Base-by-base conservation (phyloP, 2,113 vertebrate genomes). In the Nothocercus nigrocapillus region DNA sequence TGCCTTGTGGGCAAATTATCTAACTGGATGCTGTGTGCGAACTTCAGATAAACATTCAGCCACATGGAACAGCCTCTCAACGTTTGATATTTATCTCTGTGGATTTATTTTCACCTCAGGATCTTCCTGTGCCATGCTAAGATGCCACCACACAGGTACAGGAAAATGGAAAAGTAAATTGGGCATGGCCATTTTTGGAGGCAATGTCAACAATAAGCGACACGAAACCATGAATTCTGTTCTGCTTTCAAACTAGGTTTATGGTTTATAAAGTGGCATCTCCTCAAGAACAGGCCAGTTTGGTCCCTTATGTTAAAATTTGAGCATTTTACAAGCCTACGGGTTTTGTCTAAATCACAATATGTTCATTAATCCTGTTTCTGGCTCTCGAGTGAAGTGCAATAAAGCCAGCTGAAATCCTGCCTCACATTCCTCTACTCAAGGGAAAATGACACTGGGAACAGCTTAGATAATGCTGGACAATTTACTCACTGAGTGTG, bases 91-190 rank as follows among this genome's bases (percentile, higher is more conserved):
- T 97, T 94, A 93, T 95, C 92, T 93, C 22, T 80, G 28, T 89
- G 83, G 95, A 95, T 95, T 93, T 95, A 86, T 95, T 96, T 96
- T 92, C 44, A 96, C 89, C 90, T 96, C 97, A 64, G 95, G 89
- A 95, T 77, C 88, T 82, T 91, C 88, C 79, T 93, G 19, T 93
- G 84, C 63, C 92, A 90, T 47, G 56, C 27, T 84, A 64, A 34
- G 42, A 16, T 30, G 78, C 93, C 75, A 62, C 78, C 64, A 74
- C 61, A 90, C 79, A 89, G 94, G 95, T 96, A 93, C 69, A 78
- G 51, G 36, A 81, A 15, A 61, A 17, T 21, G 32, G 47, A 44
- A 32, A 82, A 13, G 21, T 80, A 78, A 88, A 51, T 45, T 4
- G 7, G 18, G 16, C 25, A 62, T 7, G 0, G 44, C 34, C 14